phyloP scores from a whole-genome alignment of 2,888 invertebrate genomes.

The Acanthosepion lycidas region DNA sequence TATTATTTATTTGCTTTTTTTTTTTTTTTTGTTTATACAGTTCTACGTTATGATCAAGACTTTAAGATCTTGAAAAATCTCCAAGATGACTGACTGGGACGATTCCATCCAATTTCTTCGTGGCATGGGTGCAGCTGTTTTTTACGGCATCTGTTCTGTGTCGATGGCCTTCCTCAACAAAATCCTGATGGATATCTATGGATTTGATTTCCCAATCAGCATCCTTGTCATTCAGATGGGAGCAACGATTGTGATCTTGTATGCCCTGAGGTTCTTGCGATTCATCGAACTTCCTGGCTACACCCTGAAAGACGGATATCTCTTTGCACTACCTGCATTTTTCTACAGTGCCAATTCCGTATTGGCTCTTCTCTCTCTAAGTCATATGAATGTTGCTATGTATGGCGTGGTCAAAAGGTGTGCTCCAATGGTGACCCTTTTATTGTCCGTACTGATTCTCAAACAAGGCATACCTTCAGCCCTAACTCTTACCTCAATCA shows the following conservation, averaged over 20 bases:
- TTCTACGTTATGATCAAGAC: neutral
- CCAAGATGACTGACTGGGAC: neutral
- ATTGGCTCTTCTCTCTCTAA: slow-evolving; percentile 76
- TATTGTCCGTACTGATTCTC: slow-evolving; percentile 73
- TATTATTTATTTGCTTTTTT: neutral
- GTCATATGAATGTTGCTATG: slow-evolving; percentile 78
- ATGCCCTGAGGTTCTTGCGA: slow-evolving; percentile 67
- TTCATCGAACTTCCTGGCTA: slow-evolving; percentile 72
- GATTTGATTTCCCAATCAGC: slow-evolving; percentile 77
- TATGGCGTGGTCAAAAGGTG: slow-evolving; percentile 77
- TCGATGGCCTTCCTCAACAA: slow-evolving; percentile 76
- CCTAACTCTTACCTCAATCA: slow-evolving; percentile 69
- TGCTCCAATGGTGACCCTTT: slow-evolving; percentile 75
- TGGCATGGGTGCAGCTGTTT: slow-evolving; percentile 70
- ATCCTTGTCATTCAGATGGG: slow-evolving; percentile 77
- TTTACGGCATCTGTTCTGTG: slow-evolving; percentile 75
- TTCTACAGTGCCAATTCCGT: slow-evolving; percentile 76
- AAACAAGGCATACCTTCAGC: slow-evolving; percentile 71
- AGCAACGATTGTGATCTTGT: slow-evolving; percentile 74
- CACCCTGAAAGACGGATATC: slow-evolving; percentile 73
- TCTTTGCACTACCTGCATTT: slow-evolving; percentile 76
- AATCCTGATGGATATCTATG: slow-evolving; percentile 72
- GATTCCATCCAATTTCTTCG: neutral
- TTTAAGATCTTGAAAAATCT: neutral
- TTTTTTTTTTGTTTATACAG: neutral